Conservation (phyloP, 2,113 vertebrate genomes). For the Sardina pilchardus region DNA sequence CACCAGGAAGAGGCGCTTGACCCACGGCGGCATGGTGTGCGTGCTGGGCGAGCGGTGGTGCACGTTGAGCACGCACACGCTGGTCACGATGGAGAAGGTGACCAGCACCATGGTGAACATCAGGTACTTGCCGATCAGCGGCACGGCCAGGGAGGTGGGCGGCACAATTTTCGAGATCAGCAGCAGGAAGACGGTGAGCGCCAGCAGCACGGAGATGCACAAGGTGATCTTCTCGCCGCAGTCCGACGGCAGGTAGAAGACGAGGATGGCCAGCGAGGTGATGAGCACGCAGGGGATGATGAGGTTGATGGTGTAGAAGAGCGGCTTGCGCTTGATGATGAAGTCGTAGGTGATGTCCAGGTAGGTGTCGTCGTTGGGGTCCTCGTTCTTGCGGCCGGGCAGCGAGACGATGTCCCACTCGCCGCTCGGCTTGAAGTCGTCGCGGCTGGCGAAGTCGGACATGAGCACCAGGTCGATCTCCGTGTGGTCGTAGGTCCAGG, state of each 20-base stretch:
- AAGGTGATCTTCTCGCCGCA: constrained; percentile 81
- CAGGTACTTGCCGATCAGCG: constrained; percentile 79
- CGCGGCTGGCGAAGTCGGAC: constrained; percentile 75
- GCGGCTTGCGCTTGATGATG: constrained; percentile 77
- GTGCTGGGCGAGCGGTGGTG: constrained; percentile 81
- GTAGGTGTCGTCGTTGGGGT: constrained; percentile 73
- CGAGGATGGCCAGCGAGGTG: constrained; percentile 78
- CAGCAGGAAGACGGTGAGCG: constrained; percentile 78
- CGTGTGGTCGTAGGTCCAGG: constrained; percentile 80
- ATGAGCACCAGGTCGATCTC: constrained; percentile 78
- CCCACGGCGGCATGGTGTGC: constrained; percentile 78
- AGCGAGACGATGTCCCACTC: constrained; percentile 80
- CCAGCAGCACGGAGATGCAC: constrained; percentile 78
- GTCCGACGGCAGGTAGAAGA: constrained; percentile 80
- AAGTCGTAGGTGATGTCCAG: constrained; percentile 81
- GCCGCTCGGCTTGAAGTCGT: constrained; percentile 80
- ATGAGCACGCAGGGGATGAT: constrained; percentile 80
- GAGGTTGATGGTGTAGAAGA: constrained; percentile 81
- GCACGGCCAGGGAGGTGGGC: constrained; percentile 78
- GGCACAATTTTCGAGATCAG: constrained; percentile 83
- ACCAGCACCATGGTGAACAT: constrained; percentile 82
- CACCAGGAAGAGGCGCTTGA: constrained; percentile 71
- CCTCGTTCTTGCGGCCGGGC: constrained; percentile 77
- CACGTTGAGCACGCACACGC: constrained; percentile 78
- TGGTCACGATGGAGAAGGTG: constrained; percentile 82